These are phyloP conservation scores for Regulus satrapa DNA, from an alignment of 2,113 vertebrate species.

Conservation along the genomic window DNA sequence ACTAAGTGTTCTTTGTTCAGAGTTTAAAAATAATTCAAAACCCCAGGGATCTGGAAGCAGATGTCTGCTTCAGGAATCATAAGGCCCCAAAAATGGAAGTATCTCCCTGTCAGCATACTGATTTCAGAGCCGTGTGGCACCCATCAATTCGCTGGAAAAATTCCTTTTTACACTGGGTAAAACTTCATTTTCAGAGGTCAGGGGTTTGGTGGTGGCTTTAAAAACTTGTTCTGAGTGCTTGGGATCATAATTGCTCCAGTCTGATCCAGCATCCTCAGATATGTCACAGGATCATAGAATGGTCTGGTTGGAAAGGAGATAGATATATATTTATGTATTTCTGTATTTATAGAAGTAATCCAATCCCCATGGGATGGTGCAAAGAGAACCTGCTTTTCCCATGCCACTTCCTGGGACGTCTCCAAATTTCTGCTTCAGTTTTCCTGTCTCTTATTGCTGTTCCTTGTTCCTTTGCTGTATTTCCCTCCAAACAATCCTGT, in stretches of 20 bases:
- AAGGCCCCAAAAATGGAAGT: neutral
- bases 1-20: constrained; percentile 65
- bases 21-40: constrained; percentile 45
- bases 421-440: neutral
- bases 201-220: fast-evolving
- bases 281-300: fast-evolving
- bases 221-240: neutral
- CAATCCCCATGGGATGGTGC: fast-evolving
- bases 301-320: neutral
- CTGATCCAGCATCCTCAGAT: neutral
- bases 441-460: neutral
- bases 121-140: neutral
- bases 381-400: neutral
- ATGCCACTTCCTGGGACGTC: fast-evolving
- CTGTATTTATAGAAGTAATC: neutral
- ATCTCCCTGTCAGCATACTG: neutral
- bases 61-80: constrained; percentile 38
- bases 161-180: neutral
- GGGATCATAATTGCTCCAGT: neutral
- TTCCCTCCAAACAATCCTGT: neutral
- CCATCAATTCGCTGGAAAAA: neutral
- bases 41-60: constrained; percentile 50
- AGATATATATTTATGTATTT: neutral
- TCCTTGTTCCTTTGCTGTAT: neutral
- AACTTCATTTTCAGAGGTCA: neutral